Evolutionary conservation across 2,888 invertebrate species (phyloP).

Genomic region (Diaperis boleti): DNA sequence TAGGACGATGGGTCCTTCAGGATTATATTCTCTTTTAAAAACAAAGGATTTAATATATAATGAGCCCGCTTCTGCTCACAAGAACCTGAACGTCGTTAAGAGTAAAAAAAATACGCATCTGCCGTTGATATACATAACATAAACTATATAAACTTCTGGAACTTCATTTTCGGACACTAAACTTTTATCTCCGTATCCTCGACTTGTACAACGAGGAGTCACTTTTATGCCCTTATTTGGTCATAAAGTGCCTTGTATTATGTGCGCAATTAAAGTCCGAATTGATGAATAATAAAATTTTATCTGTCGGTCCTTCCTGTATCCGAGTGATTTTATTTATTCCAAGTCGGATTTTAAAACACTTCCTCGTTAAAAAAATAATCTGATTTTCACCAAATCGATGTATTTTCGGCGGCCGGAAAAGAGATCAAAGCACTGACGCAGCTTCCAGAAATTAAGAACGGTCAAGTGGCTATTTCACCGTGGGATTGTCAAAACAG

Average conservation of each 20-base stretch:
- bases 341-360: background rate
- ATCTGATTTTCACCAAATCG: background rate
- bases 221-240: background rate
- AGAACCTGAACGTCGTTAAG: too few species aligned
- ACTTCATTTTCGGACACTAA: too few species aligned
- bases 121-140: too few species aligned
- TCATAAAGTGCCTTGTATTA: conserved; percentile 1
- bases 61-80: too few species aligned
- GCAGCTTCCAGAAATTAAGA: background rate
- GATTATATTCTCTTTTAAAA: conserved; percentile 20
- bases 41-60: conserved; percentile 34
- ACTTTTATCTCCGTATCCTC: too few species aligned
- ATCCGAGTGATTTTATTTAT: background rate
- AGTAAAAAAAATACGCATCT: too few species aligned
- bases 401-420: background rate
- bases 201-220: too few species aligned
- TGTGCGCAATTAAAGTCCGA: conserved; percentile 6
- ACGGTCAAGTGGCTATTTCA: background rate
- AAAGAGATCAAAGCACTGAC: background rate
- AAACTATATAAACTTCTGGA: too few species aligned
- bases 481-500: background rate
- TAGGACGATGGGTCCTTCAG: conserved; percentile 26
- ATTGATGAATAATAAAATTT: conserved; percentile 16
- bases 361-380: background rate
- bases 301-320: background rate